These are phyloP conservation scores for Pygoscelis antarcticus DNA, from an alignment of 2,113 vertebrate genomes.

Conservation along the genomic window DNA sequence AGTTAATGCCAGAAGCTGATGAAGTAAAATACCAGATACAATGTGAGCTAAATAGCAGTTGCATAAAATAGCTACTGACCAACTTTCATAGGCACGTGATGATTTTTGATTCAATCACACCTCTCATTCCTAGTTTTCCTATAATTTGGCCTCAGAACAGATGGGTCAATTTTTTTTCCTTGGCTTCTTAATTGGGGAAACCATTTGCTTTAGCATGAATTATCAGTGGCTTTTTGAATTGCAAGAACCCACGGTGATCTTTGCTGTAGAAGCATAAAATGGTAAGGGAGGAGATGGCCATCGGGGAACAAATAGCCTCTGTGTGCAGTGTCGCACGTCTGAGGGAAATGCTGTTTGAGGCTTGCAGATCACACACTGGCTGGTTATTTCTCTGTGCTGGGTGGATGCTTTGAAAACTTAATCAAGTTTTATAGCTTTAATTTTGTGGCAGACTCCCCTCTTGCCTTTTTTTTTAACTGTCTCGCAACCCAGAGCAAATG, in stretches of 20 bases:
- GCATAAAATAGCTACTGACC: background rate
- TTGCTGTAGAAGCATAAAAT: background rate
- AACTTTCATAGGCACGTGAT: background rate
- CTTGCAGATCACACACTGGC: background rate
- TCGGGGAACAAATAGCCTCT: background rate
- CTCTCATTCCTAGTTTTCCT: background rate
- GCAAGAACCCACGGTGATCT: background rate
- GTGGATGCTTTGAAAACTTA: slow-evolving; percentile 27
- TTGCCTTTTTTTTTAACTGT: background rate
- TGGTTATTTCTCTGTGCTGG: background rate
- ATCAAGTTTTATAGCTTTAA: slow-evolving; percentile 48
- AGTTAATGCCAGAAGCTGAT: background rate
- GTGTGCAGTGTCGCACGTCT: fast-evolving
- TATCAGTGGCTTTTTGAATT: background rate
- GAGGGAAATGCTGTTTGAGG: background rate
- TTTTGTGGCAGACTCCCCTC: background rate
- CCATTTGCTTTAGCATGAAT: background rate
- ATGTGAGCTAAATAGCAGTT: background rate
- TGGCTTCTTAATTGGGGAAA: background rate
- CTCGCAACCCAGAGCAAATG: background rate
- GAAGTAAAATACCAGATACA: background rate
- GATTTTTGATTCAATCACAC: background rate
- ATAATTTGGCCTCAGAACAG: background rate
- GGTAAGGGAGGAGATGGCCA: background rate
- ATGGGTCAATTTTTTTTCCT: background rate